Base-by-base conservation (phyloP, 2,888 invertebrate species). In the Therioaphis trifolii region DNA sequence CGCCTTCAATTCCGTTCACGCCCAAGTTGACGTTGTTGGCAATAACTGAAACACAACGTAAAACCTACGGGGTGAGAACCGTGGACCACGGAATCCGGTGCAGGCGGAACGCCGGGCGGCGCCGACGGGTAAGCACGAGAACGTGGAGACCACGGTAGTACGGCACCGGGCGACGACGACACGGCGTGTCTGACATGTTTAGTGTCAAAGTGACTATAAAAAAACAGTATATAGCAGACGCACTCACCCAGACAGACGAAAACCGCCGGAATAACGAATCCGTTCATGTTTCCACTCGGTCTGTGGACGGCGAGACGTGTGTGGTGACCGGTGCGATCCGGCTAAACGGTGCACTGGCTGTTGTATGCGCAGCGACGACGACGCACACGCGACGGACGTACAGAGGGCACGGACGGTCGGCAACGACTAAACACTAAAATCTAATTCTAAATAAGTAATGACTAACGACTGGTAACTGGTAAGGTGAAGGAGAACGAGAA, bases 1-100 rank as follows among this genome's bases (percentile, higher is more conserved):
- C 61, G 4, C 82, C 82, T 52, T 82, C 82, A 2, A 61, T 74
- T n/a, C 74, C 82, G 24, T 15, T 24, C 1, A 82, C 82, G n/a
- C 82, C 72, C 46, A 46, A 74, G 63, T 74, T 74, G 9, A 52
- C 63, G 15, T 74, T 63, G 52, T 82, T 82, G 46, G 52, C 29
- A 40, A 74, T 24, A 18, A 74, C 82, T 82, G 40, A 52, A 72
- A 68, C 24, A 14, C 3, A 63, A 46, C 12, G 7, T 7, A n/a
- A 35, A 35, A 35, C 7, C 3, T 3, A 35, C 7, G 7, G 3
- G 35, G 35, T 35, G 7, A 35, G 35, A 5, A 35, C 35, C 3
- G 35, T 3, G 7, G 7, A 35, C 4, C 2, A 46, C 12, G 46
- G 12, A 12, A 46, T 15, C 46, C 12, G 46, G 15, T 15, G 46